Evolutionary conservation across 2,113 vertebrate genomes (phyloP).

Genomic region (Sylvicapra grimmia): DNA sequence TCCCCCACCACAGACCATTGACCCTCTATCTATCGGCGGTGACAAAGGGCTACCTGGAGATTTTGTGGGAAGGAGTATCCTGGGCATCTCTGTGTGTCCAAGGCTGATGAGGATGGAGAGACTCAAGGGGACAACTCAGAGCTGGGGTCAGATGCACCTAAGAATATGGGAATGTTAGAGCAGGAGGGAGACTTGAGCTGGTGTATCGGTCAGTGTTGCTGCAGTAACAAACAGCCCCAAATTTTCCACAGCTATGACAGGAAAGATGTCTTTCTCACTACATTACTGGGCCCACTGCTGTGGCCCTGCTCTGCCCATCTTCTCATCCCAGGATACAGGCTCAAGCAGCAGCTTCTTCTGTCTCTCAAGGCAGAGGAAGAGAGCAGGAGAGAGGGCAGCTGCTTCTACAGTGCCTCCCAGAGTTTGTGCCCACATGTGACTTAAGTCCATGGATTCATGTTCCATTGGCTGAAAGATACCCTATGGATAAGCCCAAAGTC

Average conservation of each 20-base stretch:
- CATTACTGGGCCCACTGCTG: neutral
- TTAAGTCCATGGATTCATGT: accelerated
- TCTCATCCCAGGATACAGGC: neutral
- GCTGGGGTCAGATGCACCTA: neutral
- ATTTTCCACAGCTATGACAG: neutral
- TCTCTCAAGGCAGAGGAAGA: neutral
- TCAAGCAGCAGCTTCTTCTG: neutral
- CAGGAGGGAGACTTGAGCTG: neutral
- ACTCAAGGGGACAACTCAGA: neutral
- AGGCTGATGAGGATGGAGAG: neutral
- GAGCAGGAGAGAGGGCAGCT: neutral
- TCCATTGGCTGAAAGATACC: neutral
- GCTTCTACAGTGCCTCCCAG: too few species aligned
- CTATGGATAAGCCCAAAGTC: neutral
- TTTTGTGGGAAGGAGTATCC: neutral
- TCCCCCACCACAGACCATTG: neutral
- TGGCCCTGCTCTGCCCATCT: neutral
- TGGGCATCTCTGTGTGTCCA: neutral
- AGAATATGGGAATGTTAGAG: neutral
- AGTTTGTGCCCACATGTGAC: neutral
- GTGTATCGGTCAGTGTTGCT: neutral
- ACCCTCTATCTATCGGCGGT: neutral
- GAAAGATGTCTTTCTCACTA: neutral
- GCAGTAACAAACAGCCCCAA: neutral
- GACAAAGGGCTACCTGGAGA: neutral